Evolutionary conservation across 2,888 invertebrate genomes (phyloP).

Genomic region (Catocala sponsa): DNA sequence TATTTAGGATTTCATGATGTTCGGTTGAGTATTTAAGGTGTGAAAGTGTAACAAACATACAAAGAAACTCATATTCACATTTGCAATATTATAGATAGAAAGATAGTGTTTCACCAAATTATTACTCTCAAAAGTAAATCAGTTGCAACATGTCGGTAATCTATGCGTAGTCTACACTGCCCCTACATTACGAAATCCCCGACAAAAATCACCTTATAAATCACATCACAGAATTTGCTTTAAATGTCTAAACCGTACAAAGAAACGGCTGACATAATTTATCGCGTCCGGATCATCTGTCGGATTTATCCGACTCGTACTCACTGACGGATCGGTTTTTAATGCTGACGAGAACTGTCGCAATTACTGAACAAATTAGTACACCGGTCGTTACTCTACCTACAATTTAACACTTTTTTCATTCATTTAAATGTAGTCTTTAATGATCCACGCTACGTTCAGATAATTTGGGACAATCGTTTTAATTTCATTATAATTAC

Average conservation of each 20-base stretch:
- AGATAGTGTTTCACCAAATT: too few species aligned
- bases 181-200: too few species aligned
- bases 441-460: slow-evolving; percentile 27
- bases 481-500: not conserved
- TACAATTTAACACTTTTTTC: slow-evolving; percentile 48
- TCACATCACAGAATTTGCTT: slow-evolving; percentile 18
- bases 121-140: too few species aligned
- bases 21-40: too few species aligned
- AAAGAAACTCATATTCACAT: too few species aligned
- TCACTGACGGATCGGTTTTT: slow-evolving; percentile 47
- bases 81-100: too few species aligned
- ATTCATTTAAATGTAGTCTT: slow-evolving; percentile 39
- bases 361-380: slow-evolving; percentile 54
- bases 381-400: slow-evolving; percentile 26
- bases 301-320: slow-evolving; percentile 32
- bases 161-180: too few species aligned
- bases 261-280: slow-evolving; percentile 34
- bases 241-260: slow-evolving; percentile 23
- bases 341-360: slow-evolving; percentile 48
- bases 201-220: slow-evolving; percentile 22
- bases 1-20: too few species aligned
- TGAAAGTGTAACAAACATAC: too few species aligned
- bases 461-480: not conserved
- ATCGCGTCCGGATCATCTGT: slow-evolving; percentile 42
- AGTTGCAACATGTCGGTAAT: too few species aligned